Conservation (phyloP, 2,113 vertebrate species). For the Limnothrissa miodon region DNA sequence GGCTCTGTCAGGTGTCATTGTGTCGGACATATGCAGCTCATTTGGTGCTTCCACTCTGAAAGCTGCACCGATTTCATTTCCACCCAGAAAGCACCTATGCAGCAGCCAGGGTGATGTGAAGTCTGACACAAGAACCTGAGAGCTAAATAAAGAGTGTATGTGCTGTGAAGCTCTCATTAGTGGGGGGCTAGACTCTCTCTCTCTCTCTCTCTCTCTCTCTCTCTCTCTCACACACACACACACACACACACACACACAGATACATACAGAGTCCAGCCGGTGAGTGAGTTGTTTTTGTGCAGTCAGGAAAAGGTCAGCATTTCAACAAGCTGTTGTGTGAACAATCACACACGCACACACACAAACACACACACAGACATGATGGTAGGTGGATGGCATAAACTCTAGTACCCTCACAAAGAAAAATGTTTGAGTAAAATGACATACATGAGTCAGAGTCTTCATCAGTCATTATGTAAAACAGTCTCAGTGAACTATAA, state of each 20-base stretch:
- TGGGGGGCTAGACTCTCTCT: neutral
- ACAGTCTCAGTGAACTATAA: neutral
- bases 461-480: neutral
- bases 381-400: neutral
- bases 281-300: constrained; percentile 9
- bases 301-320: constrained; percentile 10
- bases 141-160: neutral
- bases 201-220: too few relatives aligned
- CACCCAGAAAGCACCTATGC: neutral
- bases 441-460: neutral
- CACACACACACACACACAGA: too few relatives aligned
- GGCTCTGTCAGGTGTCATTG: neutral
- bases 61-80: neutral
- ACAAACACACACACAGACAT: neutral
- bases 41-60: neutral
- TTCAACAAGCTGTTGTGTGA: neutral
- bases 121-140: neutral
- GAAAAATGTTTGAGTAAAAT: neutral
- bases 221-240: too few relatives aligned
- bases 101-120: neutral
- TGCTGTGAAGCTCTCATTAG: neutral
- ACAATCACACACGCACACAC: neutral
- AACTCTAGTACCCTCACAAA: neutral
- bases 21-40: neutral
- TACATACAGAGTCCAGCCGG: neutral